Evolutionary conservation across 2,888 invertebrate species (phyloP).

Genomic region (Hylaea fasciaria): DNA sequence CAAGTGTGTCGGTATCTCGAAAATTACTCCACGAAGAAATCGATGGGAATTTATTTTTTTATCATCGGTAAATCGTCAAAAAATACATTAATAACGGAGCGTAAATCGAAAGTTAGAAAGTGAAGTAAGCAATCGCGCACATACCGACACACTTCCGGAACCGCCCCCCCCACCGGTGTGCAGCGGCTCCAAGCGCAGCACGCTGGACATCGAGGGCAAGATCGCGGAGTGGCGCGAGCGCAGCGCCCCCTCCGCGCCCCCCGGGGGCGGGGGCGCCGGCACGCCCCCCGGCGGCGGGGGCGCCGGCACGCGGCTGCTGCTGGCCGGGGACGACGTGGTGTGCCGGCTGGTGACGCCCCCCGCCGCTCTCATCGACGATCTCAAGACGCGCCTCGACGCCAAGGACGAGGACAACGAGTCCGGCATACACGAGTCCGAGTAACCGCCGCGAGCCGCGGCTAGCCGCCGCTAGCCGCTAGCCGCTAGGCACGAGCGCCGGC

Average conservation of each 20-base stretch:
- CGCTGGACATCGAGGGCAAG: slow-evolving; percentile 83
- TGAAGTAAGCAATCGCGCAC: not conserved
- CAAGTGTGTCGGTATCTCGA: slow-evolving; percentile 13
- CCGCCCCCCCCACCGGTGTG: slow-evolving; percentile 11
- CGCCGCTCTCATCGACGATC: slow-evolving; percentile 75
- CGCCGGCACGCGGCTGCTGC: slow-evolving; percentile 59
- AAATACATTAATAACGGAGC: no score
- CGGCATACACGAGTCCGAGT: slow-evolving; percentile 79
- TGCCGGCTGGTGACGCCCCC: slow-evolving; percentile 70
- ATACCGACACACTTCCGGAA: slow-evolving; percentile 7
- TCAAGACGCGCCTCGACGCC: slow-evolving; percentile 73
- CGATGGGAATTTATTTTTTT: no score
- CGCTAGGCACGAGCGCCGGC: no score
- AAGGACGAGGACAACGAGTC: slow-evolving; percentile 81
- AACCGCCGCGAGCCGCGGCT: slow-evolving; percentile 35
- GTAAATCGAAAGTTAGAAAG: no score
- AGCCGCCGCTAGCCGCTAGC: not conserved
- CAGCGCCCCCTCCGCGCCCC: slow-evolving; percentile 51
- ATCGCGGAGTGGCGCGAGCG: slow-evolving; percentile 78
- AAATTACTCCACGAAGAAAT: no score
- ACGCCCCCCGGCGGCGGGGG: slow-evolving; percentile 26
- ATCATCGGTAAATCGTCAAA: no score
- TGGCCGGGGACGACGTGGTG: slow-evolving; percentile 69
- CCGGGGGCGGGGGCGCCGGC: slow-evolving; percentile 33
- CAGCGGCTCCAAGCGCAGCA: slow-evolving; percentile 80